Percentiles rank a stretch among this genome's conserved stretches.
phyloP scores from a whole-genome alignment of 30 jellyfish, hydroid and myxozoan genomes.

The Aurelia aurita region DNA sequence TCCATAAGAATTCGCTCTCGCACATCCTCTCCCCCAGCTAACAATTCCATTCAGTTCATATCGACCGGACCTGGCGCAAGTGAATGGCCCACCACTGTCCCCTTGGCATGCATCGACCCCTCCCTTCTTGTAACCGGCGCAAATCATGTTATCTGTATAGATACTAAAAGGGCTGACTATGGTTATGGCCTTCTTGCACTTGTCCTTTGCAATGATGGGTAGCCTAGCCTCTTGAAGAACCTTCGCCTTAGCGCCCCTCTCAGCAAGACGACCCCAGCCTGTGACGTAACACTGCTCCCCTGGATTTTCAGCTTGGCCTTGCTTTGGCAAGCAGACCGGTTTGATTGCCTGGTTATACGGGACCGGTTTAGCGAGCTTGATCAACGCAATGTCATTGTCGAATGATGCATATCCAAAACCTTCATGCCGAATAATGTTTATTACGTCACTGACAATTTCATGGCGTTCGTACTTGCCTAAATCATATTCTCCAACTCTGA shows the following conservation, averaged over 20 bases:
- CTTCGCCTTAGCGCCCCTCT: constrained; percentile 14
- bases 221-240: constrained; percentile 42
- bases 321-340: constrained; percentile 51
- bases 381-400: constrained; percentile 43
- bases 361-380: constrained; percentile 33
- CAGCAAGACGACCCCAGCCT: constrained; percentile 54
- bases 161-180: neutral
- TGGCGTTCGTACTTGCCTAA: neutral
- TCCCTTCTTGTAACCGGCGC: neutral
- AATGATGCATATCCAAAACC: constrained; percentile 18
- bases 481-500: constrained; percentile 38
- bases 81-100: constrained; percentile 43
- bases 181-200: neutral
- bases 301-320: constrained; percentile 16
- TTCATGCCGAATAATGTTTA: constrained; percentile 41
- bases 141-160: neutral
- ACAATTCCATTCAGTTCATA: constrained; percentile 30
- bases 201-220: neutral
- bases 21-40: constrained; percentile 55
- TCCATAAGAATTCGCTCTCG: constrained; percentile 17
- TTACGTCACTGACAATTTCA: constrained; percentile 6
- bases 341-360: constrained; percentile 23
- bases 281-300: constrained; percentile 41
- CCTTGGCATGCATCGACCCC: constrained; percentile 18
- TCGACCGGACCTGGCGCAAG: constrained; percentile 24